phyloP scores from a whole-genome alignment of 2,797 vertebrate genomes.

The Hydrocynus forskahlii region DNA sequence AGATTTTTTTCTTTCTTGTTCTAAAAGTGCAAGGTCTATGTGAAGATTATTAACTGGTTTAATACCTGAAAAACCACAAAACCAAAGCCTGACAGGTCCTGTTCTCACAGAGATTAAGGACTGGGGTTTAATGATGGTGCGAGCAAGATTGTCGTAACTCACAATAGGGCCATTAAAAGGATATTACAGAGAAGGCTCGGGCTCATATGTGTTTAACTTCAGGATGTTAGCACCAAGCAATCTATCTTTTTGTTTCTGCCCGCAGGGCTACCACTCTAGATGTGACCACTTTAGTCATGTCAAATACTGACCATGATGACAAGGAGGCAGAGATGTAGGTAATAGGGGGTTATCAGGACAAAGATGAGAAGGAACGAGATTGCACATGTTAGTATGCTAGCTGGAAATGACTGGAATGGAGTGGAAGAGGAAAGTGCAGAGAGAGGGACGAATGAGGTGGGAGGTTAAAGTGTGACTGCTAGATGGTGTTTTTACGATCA shows the following conservation, averaged over 20 bases:
- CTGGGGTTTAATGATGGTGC: constrained; percentile 70
- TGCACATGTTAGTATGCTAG: constrained; percentile 22
- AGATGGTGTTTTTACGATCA: constrained; percentile 12
- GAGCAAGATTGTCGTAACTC: constrained; percentile 78
- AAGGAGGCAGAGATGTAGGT: constrained; percentile 9
- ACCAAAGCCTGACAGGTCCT: constrained; percentile 71
- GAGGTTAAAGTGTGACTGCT: constrained; percentile 15
- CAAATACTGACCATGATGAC: constrained; percentile 49
- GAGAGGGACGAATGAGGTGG: background rate
- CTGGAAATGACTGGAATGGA: constrained; percentile 25
- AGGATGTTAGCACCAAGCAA: constrained; percentile 64
- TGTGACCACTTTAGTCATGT: constrained; percentile 50
- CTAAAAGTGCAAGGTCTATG: constrained; percentile 47
- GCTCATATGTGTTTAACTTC: constrained; percentile 68
- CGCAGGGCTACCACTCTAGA: constrained; percentile 55
- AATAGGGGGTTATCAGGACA: constrained; percentile 30
- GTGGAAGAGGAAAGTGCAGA: constrained; percentile 23
- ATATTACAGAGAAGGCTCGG: constrained; percentile 70
- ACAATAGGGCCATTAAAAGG: constrained; percentile 76
- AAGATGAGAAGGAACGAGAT: constrained; percentile 13
- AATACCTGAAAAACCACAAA: constrained; percentile 66
- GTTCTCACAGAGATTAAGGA: constrained; percentile 73
- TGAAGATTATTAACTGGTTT: constrained; percentile 73
- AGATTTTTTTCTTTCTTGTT: constrained; percentile 45
- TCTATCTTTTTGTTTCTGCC: constrained; percentile 56